phyloP scores from a whole-genome alignment of 2,113 vertebrate species.

The Aphyosemion australe region DNA sequence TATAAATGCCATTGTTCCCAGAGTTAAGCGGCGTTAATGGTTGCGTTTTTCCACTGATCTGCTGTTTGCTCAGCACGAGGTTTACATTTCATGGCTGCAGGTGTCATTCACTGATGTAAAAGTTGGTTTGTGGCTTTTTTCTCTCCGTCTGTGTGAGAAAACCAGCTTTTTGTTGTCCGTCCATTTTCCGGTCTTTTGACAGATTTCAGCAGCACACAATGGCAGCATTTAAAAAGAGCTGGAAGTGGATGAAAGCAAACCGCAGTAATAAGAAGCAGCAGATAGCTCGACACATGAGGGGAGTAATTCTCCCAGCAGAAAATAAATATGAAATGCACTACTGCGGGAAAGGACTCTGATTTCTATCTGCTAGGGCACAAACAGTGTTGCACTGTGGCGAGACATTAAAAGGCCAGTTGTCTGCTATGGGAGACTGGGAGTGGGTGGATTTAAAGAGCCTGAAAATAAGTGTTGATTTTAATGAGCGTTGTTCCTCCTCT shows the following conservation, averaged over 20 bases:
- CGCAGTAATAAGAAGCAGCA: constrained; percentile 87
- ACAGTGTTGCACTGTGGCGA: constrained; percentile 85
- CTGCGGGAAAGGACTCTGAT: constrained; percentile 81
- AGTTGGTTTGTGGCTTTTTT: constrained; percentile 29
- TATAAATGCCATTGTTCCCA: constrained; percentile 17
- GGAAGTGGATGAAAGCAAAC: constrained; percentile 88
- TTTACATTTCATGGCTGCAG: constrained; percentile 56
- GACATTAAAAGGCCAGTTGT: constrained; percentile 85
- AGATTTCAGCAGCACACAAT: constrained; percentile 84
- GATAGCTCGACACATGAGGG: constrained; percentile 86
- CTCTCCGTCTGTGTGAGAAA: constrained; percentile 31
- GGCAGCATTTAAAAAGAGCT: constrained; percentile 83
- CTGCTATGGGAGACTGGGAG: constrained; percentile 66
- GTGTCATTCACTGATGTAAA: constrained; percentile 59
- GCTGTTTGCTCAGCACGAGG: constrained; percentile 18
- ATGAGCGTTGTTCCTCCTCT: constrained; percentile 76
- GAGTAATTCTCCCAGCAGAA: constrained; percentile 83
- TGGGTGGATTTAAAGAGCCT: constrained; percentile 82
- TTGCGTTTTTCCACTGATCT: constrained; percentile 17
- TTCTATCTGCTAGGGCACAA: constrained; percentile 82
- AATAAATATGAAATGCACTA: constrained; percentile 90
- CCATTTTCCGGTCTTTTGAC: constrained; percentile 68
- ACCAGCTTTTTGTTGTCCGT: constrained; percentile 57
- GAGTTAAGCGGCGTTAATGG: constrained; percentile 10
- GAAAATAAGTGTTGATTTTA: constrained; percentile 84